Evolutionary conservation across 2,888 invertebrate genomes (phyloP).

Genomic region (Pilophorus perplexus): DNA sequence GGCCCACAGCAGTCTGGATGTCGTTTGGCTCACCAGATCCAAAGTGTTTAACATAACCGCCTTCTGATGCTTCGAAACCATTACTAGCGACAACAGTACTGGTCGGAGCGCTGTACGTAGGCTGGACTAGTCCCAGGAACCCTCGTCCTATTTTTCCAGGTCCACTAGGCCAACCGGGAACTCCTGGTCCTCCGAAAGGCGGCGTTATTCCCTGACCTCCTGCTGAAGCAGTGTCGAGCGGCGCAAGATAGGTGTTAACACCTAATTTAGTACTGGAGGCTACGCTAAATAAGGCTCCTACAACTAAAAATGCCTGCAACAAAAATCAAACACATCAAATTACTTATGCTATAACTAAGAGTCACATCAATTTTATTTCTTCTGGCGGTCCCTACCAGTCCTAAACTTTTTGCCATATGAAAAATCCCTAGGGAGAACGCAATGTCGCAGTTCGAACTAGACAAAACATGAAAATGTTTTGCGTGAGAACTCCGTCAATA

Average conservation of each 20-base stretch:
- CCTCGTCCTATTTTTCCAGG: slow-evolving; percentile 21
- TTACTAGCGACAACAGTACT: slow-evolving; percentile 53
- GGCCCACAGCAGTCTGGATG: slow-evolving; percentile 65
- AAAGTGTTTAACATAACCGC: slow-evolving; percentile 58
- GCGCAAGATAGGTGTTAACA: slow-evolving; percentile 48
- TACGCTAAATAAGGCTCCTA: slow-evolving; percentile 42
- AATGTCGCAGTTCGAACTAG: too few relatives aligned
- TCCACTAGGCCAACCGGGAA: slow-evolving; percentile 11
- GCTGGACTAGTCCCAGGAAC: slow-evolving; percentile 4
- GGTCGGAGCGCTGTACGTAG: neutral
- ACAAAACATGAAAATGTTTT: too few relatives aligned
- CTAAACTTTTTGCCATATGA: too few relatives aligned
- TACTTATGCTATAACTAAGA: neutral
- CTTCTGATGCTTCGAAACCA: slow-evolving; percentile 55
- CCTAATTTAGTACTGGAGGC: slow-evolving; percentile 46
- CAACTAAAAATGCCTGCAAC: slow-evolving; percentile 39
- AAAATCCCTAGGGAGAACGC: too few relatives aligned
- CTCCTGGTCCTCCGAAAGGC: slow-evolving; percentile 34
- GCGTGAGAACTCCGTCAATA: too few relatives aligned
- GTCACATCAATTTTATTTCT: neutral
- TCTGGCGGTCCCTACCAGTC: too few relatives aligned
- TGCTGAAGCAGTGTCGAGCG: slow-evolving; percentile 44
- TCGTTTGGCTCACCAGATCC: slow-evolving; percentile 55
- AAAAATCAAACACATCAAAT: neutral
- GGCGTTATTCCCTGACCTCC: slow-evolving; percentile 45